Evolutionary conservation across 2,113 vertebrate species (phyloP).

Genomic region (Charina bottae): DNA sequence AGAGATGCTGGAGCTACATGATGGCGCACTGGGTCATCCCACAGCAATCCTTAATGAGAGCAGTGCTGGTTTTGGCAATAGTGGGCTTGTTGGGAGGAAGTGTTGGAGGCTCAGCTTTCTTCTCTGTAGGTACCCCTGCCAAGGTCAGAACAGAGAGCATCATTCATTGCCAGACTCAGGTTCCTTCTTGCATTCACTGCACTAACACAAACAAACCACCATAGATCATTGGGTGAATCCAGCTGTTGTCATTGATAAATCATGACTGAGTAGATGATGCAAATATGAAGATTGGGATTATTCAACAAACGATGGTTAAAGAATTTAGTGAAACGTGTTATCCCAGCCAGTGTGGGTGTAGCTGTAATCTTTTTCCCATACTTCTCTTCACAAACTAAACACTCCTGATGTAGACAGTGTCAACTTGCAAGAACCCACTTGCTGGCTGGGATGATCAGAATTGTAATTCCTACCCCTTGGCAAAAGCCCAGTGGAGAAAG

Average conservation of each 20-base stretch:
- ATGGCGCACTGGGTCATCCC: constrained; percentile 90
- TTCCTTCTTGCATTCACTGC: no score
- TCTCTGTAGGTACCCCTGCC: constrained; percentile 85
- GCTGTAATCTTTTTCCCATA: no score
- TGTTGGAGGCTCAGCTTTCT: constrained; percentile 80
- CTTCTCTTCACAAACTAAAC: no score
- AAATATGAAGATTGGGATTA: no score
- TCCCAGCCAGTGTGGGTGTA: no score
- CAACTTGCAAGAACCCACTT: no score
- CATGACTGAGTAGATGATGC: background rate
- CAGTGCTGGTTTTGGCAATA: constrained; percentile 88
- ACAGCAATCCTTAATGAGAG: constrained; percentile 96
- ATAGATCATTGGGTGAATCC: background rate
- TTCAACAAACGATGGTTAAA: no score
- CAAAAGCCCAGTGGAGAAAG: no score
- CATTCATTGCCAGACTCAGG: constrained; percentile 29
- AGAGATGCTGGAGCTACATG: constrained; percentile 81
- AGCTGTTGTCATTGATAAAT: background rate
- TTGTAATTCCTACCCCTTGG: no score
- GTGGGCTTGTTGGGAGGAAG: constrained; percentile 86
- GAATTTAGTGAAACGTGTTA: no score
- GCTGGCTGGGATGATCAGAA: no score
- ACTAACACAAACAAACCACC: background rate
- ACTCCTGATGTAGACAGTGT: no score
- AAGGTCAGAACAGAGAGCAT: constrained; percentile 35